Conservation (phyloP, 2,888 invertebrate species). For the Apotomis capreana region DNA sequence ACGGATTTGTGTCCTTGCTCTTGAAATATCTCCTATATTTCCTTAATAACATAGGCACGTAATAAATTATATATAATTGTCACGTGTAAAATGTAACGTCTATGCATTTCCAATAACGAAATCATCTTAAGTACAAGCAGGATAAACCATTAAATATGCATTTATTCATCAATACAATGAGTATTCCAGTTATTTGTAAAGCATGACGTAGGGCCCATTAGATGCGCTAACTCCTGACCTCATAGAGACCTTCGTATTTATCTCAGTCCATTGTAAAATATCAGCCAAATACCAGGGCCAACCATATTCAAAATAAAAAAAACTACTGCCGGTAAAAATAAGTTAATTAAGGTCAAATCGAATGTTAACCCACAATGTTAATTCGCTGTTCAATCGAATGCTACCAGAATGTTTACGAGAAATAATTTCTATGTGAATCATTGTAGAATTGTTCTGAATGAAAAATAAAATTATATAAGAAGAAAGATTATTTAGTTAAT, state of each 20-base stretch:
- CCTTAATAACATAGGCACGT: no score
- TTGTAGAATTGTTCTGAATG: no score
- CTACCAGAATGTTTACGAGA: neutral
- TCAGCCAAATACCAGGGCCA: slow-evolving; percentile 32
- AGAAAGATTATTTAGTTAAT: no score
- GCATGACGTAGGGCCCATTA: slow-evolving; percentile 37
- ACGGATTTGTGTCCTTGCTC: neutral
- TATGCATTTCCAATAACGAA: neutral
- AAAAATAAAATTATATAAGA: no score
- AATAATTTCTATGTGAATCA: neutral
- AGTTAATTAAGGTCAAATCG: slow-evolving; percentile 36
- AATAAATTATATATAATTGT: no score
- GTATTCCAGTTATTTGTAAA: slow-evolving; percentile 31
- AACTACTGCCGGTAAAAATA: slow-evolving; percentile 15
- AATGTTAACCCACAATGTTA: slow-evolving; percentile 21
- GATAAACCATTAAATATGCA: neutral
- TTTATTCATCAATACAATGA: slow-evolving; percentile 12
- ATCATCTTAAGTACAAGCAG: neutral
- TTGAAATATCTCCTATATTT: neutral
- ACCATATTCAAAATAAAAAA: slow-evolving; percentile 20
- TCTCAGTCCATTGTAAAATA: slow-evolving; percentile 31
- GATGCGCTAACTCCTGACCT: slow-evolving; percentile 41
- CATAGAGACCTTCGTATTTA: slow-evolving; percentile 29
- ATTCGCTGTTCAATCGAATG: neutral
- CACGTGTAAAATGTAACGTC: no score